phyloP scores from a whole-genome alignment of 2,797 vertebrate species.

The Artibeus jamaicensis region DNA sequence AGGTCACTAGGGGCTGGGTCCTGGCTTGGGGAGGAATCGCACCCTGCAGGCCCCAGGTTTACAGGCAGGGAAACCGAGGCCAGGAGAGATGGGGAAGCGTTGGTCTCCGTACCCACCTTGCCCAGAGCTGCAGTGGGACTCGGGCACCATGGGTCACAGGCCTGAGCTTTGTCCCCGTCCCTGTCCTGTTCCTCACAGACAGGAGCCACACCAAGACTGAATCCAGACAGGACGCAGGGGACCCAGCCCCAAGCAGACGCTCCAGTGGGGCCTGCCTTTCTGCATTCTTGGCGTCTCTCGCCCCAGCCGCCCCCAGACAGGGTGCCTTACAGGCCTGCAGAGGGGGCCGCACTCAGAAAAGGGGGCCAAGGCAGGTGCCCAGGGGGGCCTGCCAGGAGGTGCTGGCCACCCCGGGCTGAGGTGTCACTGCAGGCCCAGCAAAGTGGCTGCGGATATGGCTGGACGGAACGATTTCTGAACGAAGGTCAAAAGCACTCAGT shows the following conservation, averaged over 20 bases:
- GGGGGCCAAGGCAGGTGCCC: neutral
- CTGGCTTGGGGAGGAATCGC: neutral
- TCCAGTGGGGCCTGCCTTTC: neutral
- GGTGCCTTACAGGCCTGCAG: neutral
- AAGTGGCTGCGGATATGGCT: neutral
- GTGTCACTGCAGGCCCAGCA: neutral
- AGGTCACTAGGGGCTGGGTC: neutral
- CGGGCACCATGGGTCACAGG: accelerated
- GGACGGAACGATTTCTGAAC: slow-evolving; percentile 35
- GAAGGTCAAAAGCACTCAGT: slow-evolving; percentile 65
- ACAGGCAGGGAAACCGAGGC: neutral
- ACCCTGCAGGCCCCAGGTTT: neutral
- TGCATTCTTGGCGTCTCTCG: neutral
- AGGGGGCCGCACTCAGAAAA: neutral
- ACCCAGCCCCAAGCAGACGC: neutral
- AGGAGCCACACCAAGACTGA: neutral
- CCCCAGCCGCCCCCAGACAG: neutral
- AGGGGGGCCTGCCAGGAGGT: neutral
- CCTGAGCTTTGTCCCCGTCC: neutral
- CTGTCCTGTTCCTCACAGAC: accelerated
- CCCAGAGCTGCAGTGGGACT: no score
- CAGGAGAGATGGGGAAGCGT: accelerated
- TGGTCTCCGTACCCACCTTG: accelerated
- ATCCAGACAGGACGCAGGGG: neutral
- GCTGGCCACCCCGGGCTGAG: neutral